Base-by-base conservation (phyloP, 1,140 invertebrate species). In the Riptortus pedestris region DNA sequence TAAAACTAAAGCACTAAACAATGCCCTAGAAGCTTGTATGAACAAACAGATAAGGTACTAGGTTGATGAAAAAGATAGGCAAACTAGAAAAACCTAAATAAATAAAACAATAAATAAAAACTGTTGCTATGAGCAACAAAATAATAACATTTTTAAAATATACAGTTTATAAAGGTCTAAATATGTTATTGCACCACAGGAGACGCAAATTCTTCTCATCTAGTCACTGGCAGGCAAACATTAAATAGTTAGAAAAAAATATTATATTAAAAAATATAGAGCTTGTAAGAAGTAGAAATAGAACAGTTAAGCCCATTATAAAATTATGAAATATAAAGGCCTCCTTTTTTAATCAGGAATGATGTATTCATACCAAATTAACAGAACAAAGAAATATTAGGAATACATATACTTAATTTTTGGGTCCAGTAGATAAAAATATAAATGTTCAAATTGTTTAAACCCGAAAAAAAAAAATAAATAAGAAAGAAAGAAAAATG, bases 11-110 rank as follows among this genome's bases (percentile, higher is more conserved):
- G 51, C 51, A 24, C 51, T 55, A 55, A 18, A 24, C 26, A 55
- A 24, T 26, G 51, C 51, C 51, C 51, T 55, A 55, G 18, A 55
- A 55, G 51, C 51, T 55, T n/a, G n/a, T n/a, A 55, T 55, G 16
- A 18, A 55, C 51, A 55, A 26, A 24, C 14, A 38, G 14, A 7
- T 7, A 14, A 38, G 31, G 31, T 38, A 38, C 31, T 55, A 55
- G 51, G 51, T 55, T 24, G 48, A 24, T 24, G 14, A 24, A 26
- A 55, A 55, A 12, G 24, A 4, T 20, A 22, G 18, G 24, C 51
- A 55, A 55, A 55, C 51, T 55, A 55, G 26, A 55, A 55, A 27
- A 2, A 22, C 45, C 22, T 20, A 20, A 20, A n/a, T 4, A 47
- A 47, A 47, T 47, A 1, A 47, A 47, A 22, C 14, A 3, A 45